Conservation (phyloP, 1,140 invertebrate species). For the Ceratosolen solmsi region DNA sequence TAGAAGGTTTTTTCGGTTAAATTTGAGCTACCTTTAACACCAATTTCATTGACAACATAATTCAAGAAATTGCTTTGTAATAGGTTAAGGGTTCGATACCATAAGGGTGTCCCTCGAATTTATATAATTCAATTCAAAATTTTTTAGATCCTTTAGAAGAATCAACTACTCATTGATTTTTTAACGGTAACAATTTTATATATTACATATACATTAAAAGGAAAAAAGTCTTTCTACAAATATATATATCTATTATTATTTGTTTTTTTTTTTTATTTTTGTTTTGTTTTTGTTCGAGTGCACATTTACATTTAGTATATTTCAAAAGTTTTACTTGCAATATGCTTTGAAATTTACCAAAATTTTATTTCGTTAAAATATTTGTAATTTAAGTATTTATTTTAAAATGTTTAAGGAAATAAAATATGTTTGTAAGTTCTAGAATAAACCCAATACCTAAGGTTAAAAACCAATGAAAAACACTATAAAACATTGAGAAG, state of each 20-base stretch:
- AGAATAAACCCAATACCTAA: too few relatives aligned
- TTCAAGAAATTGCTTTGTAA: conserved; percentile 56
- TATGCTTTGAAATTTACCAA: too few relatives aligned
- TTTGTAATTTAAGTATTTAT: too few relatives aligned
- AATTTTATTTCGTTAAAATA: too few relatives aligned
- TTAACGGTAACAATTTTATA: background rate
- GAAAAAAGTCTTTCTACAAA: background rate
- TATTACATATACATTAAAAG: background rate
- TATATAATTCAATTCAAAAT: background rate
- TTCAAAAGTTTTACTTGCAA: too few relatives aligned
- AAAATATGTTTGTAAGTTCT: too few relatives aligned
- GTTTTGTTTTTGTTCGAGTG: too few relatives aligned
- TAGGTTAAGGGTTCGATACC: conserved; percentile 1
- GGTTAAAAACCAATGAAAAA: too few relatives aligned
- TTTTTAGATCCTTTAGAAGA: background rate
- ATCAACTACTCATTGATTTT: background rate
- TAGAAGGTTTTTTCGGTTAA: conserved; percentile 59
- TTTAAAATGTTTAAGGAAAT: too few relatives aligned
- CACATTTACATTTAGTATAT: too few relatives aligned
- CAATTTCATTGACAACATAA: conserved; percentile 65
- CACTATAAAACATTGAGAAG: too few relatives aligned
- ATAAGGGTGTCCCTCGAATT: background rate
- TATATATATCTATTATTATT: background rate
- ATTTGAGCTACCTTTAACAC: conserved; percentile 65
- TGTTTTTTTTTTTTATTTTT: too few relatives aligned